phyloP scores from a whole-genome alignment of 2,888 invertebrate species.

The Lepetodrilus schrolli region DNA sequence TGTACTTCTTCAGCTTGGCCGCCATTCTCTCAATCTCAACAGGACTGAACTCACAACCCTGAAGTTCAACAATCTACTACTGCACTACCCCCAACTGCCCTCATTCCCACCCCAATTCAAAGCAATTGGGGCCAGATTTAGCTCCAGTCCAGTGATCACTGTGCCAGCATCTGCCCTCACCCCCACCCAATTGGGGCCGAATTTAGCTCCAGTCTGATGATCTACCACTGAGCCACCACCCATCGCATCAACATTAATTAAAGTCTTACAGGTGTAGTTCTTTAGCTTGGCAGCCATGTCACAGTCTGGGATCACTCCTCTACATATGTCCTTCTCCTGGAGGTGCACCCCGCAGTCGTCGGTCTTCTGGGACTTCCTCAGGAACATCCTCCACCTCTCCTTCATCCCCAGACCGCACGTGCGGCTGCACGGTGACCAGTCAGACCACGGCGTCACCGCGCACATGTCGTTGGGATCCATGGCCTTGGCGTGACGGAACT shows the following conservation, averaged over 20 bases:
- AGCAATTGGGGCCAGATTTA: no score
- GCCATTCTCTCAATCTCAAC: no score
- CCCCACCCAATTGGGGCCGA: background rate
- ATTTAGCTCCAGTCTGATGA: background rate
- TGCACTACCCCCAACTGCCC: no score
- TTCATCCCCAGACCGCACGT: conserved; percentile 83
- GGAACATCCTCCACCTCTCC: conserved; percentile 67
- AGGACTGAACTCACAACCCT: no score
- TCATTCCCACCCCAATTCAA: no score
- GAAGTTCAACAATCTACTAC: no score
- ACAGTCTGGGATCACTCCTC: conserved; percentile 67
- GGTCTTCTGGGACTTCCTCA: conserved; percentile 54
- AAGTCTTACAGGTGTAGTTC: conserved; percentile 68
- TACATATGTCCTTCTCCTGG: conserved; percentile 68
- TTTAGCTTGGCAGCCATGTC: conserved; percentile 72
- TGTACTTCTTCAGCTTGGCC: no score
- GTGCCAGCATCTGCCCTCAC: background rate
- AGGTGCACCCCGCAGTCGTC: conserved; percentile 59
- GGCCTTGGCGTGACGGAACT: conserved; percentile 57
- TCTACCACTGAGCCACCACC: no score
- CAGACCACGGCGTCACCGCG: conserved; percentile 85
- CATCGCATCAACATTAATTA: no score
- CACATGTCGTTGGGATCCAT: conserved; percentile 68
- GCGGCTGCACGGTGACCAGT: conserved; percentile 88
- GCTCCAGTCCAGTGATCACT: no score